A percentile compares a stretch with the other conserved stretches of the same genome.
Evolutionary conservation across 2,113 vertebrate genomes (phyloP).

Genomic region (Kryptolebias marmoratus): DNA sequence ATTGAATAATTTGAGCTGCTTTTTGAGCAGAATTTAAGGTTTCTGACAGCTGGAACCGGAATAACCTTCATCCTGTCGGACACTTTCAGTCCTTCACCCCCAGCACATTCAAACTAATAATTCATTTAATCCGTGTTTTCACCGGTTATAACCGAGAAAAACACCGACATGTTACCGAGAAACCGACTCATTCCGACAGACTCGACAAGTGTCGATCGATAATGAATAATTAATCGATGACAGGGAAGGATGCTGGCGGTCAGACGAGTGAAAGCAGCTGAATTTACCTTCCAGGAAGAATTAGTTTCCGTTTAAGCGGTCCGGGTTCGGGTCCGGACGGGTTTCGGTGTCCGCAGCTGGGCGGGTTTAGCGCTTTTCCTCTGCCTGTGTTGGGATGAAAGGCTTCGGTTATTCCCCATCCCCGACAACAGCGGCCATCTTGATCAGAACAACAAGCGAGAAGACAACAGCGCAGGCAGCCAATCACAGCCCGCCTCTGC

Average conservation of each 20-base stretch:
- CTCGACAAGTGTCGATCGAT: slow-evolving; percentile 30
- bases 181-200: not conserved
- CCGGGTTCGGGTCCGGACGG: not conserved
- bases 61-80: slow-evolving; percentile 31
- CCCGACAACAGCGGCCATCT: slow-evolving; percentile 66
- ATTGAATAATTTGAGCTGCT: too few relatives aligned
- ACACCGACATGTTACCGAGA: not conserved
- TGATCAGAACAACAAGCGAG: slow-evolving; percentile 37
- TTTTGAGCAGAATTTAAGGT: not conserved
- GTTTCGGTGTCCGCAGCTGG: not conserved
- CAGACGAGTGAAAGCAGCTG: fast-evolving
- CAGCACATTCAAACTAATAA: too few relatives aligned
- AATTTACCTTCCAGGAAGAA: slow-evolving; percentile 25
- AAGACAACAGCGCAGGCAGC: not conserved
- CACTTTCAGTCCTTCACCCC: not conserved
- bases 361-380: not conserved
- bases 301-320: fast-evolving
- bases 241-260: slow-evolving; percentile 42
- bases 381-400: slow-evolving; percentile 36
- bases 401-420: slow-evolving; percentile 41
- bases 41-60: slow-evolving; percentile 7
- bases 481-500: slow-evolving; percentile 10
- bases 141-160: not conserved
- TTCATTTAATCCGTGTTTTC: not conserved
- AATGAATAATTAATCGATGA: not conserved